Percentiles rank a stretch among this genome's conserved stretches.
phyloP scores from a whole-genome alignment of 2,113 vertebrate species.

The Atractosteus spatula region DNA sequence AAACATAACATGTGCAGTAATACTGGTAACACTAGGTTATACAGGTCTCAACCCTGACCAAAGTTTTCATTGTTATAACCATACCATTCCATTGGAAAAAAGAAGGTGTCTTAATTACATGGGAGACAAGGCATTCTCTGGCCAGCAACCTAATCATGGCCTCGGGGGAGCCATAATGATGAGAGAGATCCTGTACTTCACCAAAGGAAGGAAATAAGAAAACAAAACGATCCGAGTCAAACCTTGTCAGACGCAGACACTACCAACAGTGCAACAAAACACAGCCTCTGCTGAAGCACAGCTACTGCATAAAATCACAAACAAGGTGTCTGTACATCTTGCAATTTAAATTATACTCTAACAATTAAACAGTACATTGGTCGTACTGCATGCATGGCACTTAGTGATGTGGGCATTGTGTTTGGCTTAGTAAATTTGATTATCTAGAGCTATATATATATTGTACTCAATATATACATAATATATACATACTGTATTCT shows the following conservation, averaged over 20 bases:
- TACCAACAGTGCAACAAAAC: conserved; percentile 39
- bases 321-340: conserved; percentile 40
- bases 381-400: conserved; percentile 53
- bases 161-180: no score
- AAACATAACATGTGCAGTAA: conserved; percentile 48
- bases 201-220: conserved; percentile 23
- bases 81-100: no score
- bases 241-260: conserved; percentile 20
- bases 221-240: conserved; percentile 23
- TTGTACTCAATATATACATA: no score
- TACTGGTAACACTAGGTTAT: conserved; percentile 55
- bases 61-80: no score
- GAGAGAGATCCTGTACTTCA: conserved; percentile 10
- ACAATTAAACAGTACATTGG: conserved; percentile 36
- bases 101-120: no score
- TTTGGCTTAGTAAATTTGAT: conserved; percentile 60
- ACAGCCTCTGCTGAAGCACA: conserved; percentile 26
- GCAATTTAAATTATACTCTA: conserved; percentile 39
- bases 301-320: conserved; percentile 49
- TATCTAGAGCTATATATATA: conserved; percentile 27
- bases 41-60: neutral
- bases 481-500: neutral
- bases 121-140: no score
- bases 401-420: conserved; percentile 61
- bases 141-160: no score